These are phyloP conservation scores for Darevskia mixta DNA, from an alignment of 2,797 vertebrate species.

Conservation along the genomic window DNA sequence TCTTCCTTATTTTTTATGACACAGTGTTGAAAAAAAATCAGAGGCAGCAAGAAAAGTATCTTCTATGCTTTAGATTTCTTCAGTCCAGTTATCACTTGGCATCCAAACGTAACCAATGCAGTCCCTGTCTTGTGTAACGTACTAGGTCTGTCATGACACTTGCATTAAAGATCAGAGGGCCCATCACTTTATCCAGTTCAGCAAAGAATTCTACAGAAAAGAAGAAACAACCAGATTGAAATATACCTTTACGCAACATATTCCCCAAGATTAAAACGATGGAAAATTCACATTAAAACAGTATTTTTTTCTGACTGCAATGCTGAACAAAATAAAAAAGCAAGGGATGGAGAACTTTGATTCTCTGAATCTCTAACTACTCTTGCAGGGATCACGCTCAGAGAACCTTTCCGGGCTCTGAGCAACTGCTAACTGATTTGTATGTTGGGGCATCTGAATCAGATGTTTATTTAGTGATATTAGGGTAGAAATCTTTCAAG, in stretches of 20 bases:
- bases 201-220: slow-evolving; percentile 91
- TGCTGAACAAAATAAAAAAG: background rate
- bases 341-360: background rate
- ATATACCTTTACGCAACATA: background rate
- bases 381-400: too few species aligned
- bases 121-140: slow-evolving; percentile 96
- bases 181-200: slow-evolving; percentile 98
- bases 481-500: too few species aligned
- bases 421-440: too few species aligned
- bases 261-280: background rate
- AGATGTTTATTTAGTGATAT: too few species aligned
- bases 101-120: slow-evolving; percentile 96
- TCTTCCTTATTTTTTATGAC: slow-evolving; percentile 87
- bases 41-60: slow-evolving; percentile 84
- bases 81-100: slow-evolving; percentile 87
- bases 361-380: too few species aligned
- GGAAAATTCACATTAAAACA: background rate
- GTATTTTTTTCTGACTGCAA: background rate
- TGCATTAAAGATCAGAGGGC: slow-evolving; percentile 95
- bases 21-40: slow-evolving; percentile 94
- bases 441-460: too few species aligned
- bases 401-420: too few species aligned
- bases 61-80: slow-evolving; percentile 60
- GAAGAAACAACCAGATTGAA: slow-evolving; percentile 67
- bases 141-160: slow-evolving; percentile 99